A percentile compares a stretch with the other conserved stretches of the same genome.
phyloP scores from a whole-genome alignment of 1,140 invertebrate species.

The Holotrichia oblita region DNA sequence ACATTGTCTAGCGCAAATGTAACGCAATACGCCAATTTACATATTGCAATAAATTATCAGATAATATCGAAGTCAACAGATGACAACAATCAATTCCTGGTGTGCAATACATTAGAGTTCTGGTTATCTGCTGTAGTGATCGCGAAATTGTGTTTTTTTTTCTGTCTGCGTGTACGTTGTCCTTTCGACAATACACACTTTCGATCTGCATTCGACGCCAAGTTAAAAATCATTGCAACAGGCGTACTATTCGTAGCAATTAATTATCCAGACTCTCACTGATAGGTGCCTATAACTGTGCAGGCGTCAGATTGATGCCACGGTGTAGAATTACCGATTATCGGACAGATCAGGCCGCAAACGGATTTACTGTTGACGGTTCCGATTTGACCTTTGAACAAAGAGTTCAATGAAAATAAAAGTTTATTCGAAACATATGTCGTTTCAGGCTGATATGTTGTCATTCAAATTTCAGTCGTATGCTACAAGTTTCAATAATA shows the following conservation, averaged over 20 bases:
- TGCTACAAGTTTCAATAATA: no score
- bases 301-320: constrained; percentile 21
- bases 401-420: constrained; percentile 19
- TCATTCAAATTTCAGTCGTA: no score
- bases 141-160: constrained; percentile 24
- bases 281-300: constrained; percentile 29
- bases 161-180: neutral
- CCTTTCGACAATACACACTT: neutral
- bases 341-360: constrained; percentile 13
- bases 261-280: constrained; percentile 4
- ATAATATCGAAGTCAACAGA: constrained; percentile 38
- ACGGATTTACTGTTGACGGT: constrained; percentile 15
- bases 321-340: constrained; percentile 26
- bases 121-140: neutral
- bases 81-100: constrained; percentile 39
- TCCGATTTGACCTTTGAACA: constrained; percentile 25
- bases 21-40: constrained; percentile 26
- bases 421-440: constrained; percentile 30
- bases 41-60: constrained; percentile 32
- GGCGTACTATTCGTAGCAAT: neutral
- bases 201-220: constrained; percentile 25
- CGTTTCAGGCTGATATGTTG: neutral
- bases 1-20: neutral
- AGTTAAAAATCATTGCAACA: neutral
- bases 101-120: constrained; percentile 12